phyloP scores from a whole-genome alignment of 2,888 invertebrate species.

The Pimpla rufipes region DNA sequence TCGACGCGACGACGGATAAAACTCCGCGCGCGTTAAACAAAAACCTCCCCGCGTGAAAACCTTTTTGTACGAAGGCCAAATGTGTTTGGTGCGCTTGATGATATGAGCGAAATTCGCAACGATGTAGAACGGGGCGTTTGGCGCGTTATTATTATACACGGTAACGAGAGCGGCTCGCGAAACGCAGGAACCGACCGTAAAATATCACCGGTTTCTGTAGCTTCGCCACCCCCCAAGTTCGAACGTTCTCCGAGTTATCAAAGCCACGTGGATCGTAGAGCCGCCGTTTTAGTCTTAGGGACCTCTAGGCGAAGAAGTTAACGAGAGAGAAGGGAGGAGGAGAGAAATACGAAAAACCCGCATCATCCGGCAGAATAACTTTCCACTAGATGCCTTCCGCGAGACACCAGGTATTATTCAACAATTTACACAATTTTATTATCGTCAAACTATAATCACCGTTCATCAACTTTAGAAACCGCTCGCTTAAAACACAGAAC shows the following conservation, averaged over 20 bases:
- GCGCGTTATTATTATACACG: slow-evolving; percentile 19
- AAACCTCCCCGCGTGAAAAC: slow-evolving; percentile 47
- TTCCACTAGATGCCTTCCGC: slow-evolving; percentile 71
- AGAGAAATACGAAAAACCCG: slow-evolving; percentile 54
- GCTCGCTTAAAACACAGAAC: slow-evolving; percentile 72
- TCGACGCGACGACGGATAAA: slow-evolving; percentile 41
- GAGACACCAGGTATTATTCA: slow-evolving; percentile 67
- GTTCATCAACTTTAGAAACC: slow-evolving; percentile 73
- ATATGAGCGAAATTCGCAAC: slow-evolving; percentile 46
- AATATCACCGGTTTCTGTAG: slow-evolving; percentile 30
- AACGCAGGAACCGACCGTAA: slow-evolving; percentile 6
- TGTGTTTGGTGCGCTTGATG: slow-evolving; percentile 56
- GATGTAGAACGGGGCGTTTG: slow-evolving; percentile 31
- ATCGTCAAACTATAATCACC: slow-evolving; percentile 73
- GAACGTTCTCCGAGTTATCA: slow-evolving; percentile 65
- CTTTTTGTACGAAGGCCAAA: slow-evolving; percentile 66
- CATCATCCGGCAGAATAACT: slow-evolving; percentile 68
- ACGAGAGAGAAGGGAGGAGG: slow-evolving; percentile 41
- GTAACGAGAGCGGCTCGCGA: slow-evolving; percentile 14
- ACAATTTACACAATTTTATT: slow-evolving; percentile 62
- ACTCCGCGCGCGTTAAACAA: slow-evolving; percentile 22
- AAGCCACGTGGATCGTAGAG: slow-evolving; percentile 62
- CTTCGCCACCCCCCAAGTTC: slow-evolving; percentile 61
- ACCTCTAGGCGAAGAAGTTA: slow-evolving; percentile 48
- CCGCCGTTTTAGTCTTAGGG: slow-evolving; percentile 61